Conservation (phyloP, 2,113 vertebrate genomes). For the Crotalus helleri region DNA sequence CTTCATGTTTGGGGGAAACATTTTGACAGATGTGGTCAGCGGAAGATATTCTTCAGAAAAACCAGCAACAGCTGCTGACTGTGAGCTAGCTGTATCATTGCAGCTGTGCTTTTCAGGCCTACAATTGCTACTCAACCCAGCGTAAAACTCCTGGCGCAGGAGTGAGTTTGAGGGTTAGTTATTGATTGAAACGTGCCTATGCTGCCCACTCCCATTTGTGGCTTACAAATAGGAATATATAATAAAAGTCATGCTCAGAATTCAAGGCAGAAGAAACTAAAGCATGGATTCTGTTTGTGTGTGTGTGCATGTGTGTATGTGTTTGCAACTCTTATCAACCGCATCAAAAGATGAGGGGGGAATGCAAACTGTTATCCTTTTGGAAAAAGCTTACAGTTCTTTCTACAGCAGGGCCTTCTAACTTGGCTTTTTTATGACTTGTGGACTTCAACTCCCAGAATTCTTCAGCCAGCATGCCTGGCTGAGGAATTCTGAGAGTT, state of each 20-base stretch:
- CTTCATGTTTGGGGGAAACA: slow-evolving; percentile 57
- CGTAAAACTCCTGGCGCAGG: not conserved
- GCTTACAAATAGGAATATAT: not conserved
- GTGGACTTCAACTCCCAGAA: too few relatives aligned
- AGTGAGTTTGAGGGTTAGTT: not conserved
- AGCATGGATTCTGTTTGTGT: not conserved
- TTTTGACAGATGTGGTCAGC: slow-evolving; percentile 52
- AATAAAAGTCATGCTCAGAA: not conserved
- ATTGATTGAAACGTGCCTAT: not conserved
- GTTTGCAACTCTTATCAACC: not conserved
- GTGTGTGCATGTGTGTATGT: not conserved
- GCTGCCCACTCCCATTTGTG: not conserved
- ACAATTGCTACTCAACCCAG: slow-evolving; percentile 51
- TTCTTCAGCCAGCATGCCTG: too few relatives aligned
- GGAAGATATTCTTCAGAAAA: slow-evolving; percentile 49
- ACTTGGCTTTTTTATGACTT: too few relatives aligned
- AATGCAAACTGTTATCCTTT: not conserved
- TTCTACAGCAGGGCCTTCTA: too few relatives aligned
- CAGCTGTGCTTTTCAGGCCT: slow-evolving; percentile 58
- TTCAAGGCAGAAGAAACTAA: not conserved
- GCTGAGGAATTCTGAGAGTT: too few relatives aligned
- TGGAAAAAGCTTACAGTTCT: not conserved
- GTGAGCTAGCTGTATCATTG: slow-evolving; percentile 61
- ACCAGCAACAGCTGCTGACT: slow-evolving; percentile 58
- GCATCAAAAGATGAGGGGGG: not conserved